Conservation (phyloP, 2,113 vertebrate genomes). For the Delphinus delphis region DNA sequence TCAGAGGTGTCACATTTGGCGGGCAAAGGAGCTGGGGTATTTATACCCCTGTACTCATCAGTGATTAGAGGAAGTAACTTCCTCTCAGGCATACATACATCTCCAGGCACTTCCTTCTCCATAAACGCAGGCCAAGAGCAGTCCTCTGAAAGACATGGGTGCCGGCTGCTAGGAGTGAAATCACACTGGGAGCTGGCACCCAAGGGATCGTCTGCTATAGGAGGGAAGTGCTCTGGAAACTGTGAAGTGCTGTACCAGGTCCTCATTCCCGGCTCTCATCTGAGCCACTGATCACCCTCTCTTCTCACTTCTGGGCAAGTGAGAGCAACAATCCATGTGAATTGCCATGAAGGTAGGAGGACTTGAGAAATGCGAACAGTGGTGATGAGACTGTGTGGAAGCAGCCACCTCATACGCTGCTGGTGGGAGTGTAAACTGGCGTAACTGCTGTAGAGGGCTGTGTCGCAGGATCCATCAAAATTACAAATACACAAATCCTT, state of each 20-base stretch:
- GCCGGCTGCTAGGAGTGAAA: neutral
- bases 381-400: neutral
- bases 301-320: neutral
- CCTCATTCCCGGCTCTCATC: neutral
- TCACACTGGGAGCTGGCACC: neutral
- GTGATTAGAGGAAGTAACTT: neutral
- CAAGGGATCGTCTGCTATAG: neutral
- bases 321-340: neutral
- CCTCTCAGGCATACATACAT: neutral
- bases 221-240: neutral
- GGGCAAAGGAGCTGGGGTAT: no score
- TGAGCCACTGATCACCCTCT: neutral
- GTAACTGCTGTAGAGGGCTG: neutral
- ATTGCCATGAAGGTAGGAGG: neutral
- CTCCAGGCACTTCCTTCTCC: neutral
- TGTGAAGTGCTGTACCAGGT: neutral
- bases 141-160: neutral
- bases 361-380: neutral
- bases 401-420: rapidly evolving
- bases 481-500: neutral
- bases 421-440: neutral
- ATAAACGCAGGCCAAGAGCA: neutral
- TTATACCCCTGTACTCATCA: neutral
- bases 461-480: neutral
- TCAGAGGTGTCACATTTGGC: neutral